phyloP scores from a whole-genome alignment of 1,140 invertebrate genomes.

The Drepana arcuata region DNA sequence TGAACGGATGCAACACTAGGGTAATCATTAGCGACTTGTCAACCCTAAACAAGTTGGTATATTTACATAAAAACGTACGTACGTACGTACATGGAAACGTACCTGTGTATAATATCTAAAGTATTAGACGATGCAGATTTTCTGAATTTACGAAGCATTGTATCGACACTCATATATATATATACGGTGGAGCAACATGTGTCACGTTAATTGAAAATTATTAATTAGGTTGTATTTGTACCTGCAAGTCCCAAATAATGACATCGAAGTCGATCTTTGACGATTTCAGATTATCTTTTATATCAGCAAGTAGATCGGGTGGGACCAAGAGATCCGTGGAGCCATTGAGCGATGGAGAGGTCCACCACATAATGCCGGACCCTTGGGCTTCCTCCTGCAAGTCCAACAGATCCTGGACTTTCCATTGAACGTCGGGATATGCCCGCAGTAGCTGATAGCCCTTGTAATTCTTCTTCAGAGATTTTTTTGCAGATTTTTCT shows the following conservation, averaged over 20 bases:
- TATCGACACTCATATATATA: too few species aligned
- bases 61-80: too few species aligned
- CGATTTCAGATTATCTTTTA: conserved; percentile 77
- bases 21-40: too few species aligned
- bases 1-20: too few species aligned
- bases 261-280: conserved; percentile 78
- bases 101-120: too few species aligned
- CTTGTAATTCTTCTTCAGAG: conserved; percentile 58
- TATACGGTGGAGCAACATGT: too few species aligned
- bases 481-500: conserved; percentile 48
- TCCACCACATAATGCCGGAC: conserved; percentile 70
- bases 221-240: conserved; percentile 40
- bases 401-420: conserved; percentile 53
- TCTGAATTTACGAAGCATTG: too few species aligned
- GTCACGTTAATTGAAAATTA: conserved; percentile 1
- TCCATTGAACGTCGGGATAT: conserved; percentile 50
- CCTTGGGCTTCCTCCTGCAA: conserved; percentile 62
- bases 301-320: conserved; percentile 74
- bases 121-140: too few species aligned
- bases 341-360: conserved; percentile 69
- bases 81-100: too few species aligned
- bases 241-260: conserved; percentile 82
- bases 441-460: conserved; percentile 61
- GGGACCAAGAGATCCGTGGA: conserved; percentile 81
- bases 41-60: too few species aligned